Evolutionary conservation across 1,140 invertebrate genomes (phyloP).

Genomic region (Plodia interpunctella): DNA sequence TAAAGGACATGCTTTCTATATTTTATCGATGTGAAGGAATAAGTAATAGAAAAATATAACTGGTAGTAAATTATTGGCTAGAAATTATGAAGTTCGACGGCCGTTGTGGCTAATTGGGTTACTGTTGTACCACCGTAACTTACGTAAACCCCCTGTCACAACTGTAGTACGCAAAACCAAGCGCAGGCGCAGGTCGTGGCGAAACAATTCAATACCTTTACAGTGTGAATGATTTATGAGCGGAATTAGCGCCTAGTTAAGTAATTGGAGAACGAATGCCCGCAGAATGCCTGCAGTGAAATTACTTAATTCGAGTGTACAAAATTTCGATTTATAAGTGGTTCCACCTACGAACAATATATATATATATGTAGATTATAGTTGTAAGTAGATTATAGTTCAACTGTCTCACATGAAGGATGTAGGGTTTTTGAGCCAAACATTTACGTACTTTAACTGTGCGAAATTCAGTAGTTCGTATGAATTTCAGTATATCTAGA

Average conservation of each 20-base stretch:
- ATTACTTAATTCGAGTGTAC: not conserved
- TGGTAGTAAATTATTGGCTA: not conserved
- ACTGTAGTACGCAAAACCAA: conserved; percentile 20
- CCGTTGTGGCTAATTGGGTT: conserved; percentile 44
- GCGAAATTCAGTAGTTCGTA: too few relatives aligned
- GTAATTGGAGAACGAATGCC: not conserved
- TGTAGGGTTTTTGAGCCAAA: too few relatives aligned
- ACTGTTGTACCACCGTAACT: conserved; percentile 39
- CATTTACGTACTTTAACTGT: too few relatives aligned
- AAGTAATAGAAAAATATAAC: too few relatives aligned
- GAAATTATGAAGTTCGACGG: conserved; percentile 2
- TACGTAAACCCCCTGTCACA: conserved; percentile 68
- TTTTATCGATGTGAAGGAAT: too few relatives aligned
- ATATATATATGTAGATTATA: too few relatives aligned
- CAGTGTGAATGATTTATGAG: not conserved
- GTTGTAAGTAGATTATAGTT: too few relatives aligned
- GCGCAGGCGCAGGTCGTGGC: conserved; percentile 24
- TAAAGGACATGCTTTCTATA: too few relatives aligned
- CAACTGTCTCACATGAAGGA: too few relatives aligned
- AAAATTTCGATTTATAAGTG: not conserved
- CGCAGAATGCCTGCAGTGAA: not conserved
- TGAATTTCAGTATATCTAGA: too few relatives aligned
- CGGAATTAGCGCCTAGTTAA: not conserved
- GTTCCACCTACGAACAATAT: too few relatives aligned
- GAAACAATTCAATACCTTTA: conserved; percentile 31